Conservation (phyloP, 2,113 vertebrate genomes). For the Progne subis region DNA sequence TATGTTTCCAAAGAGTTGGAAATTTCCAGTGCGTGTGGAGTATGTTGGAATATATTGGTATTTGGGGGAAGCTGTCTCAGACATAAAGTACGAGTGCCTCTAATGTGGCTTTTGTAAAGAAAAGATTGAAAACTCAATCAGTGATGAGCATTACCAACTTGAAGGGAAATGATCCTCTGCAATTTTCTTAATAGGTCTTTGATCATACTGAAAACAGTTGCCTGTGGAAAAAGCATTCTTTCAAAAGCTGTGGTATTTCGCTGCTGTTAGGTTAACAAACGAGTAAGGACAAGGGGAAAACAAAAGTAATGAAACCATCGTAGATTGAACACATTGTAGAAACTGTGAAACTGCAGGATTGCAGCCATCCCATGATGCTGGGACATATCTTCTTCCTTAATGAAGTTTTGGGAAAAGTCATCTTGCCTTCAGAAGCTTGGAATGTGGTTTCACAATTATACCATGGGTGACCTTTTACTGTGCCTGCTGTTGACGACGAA, state of each 20-base stretch:
- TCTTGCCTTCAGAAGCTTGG: constrained; percentile 35
- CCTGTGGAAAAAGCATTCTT: not conserved
- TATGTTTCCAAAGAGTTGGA: not conserved
- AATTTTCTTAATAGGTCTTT: constrained; percentile 42
- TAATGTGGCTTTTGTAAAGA: not conserved
- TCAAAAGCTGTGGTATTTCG: not conserved
- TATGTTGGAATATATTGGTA: not conserved
- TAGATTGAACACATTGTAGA: not conserved
- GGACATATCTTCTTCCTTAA: not conserved
- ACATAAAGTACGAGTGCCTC: not conserved
- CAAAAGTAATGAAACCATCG: not conserved
- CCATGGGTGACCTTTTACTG: constrained; percentile 30
- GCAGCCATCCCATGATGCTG: not conserved
- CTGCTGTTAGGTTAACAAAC: not conserved
- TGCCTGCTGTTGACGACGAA: constrained; percentile 22
- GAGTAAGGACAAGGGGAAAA: not conserved
- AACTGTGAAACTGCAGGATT: not conserved
- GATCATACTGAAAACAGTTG: constrained; percentile 3
- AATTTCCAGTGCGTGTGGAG: not conserved
- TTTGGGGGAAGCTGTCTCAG: not conserved
- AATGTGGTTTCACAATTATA: constrained; percentile 52
- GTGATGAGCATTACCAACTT: not conserved
- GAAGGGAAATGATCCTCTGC: not conserved
- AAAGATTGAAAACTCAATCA: not conserved
- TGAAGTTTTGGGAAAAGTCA: constrained; percentile 47